Conservation (phyloP, 2,888 invertebrate genomes). For the Lasioglossum figueresi region DNA sequence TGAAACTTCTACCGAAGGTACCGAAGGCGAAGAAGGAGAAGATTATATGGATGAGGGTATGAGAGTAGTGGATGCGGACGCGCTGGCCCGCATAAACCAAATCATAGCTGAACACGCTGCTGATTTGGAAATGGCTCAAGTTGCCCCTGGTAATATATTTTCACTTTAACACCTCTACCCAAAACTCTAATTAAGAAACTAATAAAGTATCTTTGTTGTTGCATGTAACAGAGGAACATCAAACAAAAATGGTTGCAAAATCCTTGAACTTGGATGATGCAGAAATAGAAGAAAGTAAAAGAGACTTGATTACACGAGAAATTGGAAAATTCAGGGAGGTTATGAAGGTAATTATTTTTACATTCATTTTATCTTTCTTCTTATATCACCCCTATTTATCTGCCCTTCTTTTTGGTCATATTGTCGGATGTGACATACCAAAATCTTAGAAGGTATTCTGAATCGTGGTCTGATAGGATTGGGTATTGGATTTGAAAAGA, state of each 20-base stretch:
- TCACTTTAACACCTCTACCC: background rate
- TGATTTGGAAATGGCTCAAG: conserved; percentile 81
- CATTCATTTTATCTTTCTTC: conserved; percentile 37
- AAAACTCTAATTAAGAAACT: background rate
- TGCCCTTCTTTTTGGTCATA: conserved; percentile 58
- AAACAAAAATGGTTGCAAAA: conserved; percentile 80
- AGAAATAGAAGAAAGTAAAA: conserved; percentile 97
- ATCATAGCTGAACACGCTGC: conserved; percentile 91
- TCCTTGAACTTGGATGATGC: conserved; percentile 89
- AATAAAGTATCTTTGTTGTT: background rate
- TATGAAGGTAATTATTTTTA: conserved; percentile 92
- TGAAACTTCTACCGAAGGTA: conserved; percentile 86
- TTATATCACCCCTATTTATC: conserved; percentile 53
- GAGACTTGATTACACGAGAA: conserved; percentile 97
- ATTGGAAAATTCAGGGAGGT: conserved; percentile 99
- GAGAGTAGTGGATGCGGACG: conserved; percentile 90
- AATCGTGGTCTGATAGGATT: conserved; percentile 52
- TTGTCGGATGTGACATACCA: conserved; percentile 57
- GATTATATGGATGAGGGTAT: conserved; percentile 91
- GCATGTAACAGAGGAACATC: conserved; percentile 86
- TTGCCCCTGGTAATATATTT: conserved; percentile 76
- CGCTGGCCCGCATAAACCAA: conserved; percentile 91
- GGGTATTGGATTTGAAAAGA: conserved; percentile 45
- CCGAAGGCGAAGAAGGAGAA: conserved; percentile 85
- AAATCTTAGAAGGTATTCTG: conserved; percentile 53